Evolutionary conservation across 2,888 invertebrate genomes (phyloP).

Genomic region (Drosophila rellima): DNA sequence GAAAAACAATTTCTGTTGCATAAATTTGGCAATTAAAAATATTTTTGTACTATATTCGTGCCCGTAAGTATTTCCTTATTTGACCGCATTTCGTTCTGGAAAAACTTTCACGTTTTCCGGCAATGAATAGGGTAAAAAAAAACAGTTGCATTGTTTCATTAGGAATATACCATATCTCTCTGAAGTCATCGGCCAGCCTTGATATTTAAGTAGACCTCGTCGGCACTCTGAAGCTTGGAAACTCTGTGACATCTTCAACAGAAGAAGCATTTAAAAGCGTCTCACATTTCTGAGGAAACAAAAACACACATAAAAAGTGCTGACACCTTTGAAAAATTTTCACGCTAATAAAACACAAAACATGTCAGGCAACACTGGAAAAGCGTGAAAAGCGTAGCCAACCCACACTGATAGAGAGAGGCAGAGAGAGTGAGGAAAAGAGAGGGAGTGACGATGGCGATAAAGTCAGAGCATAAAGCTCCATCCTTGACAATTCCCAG

Average conservation of each 20-base stretch:
- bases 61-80: constrained; percentile 9
- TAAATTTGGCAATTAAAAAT: constrained; percentile 72
- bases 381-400: constrained; percentile 58
- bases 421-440: constrained; percentile 2
- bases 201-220: constrained; percentile 1
- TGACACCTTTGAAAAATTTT: constrained; percentile 78
- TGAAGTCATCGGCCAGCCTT: neutral
- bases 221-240: constrained; percentile 8
- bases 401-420: constrained; percentile 10
- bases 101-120: constrained; percentile 30
- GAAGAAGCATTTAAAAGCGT: constrained; percentile 24
- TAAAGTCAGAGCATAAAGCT: constrained; percentile 61
- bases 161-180: neutral
- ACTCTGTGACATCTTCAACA: constrained; percentile 15
- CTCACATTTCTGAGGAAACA: constrained; percentile 38
- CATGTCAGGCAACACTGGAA: constrained; percentile 66
- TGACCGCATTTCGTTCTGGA: constrained; percentile 44
- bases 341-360: constrained; percentile 79
- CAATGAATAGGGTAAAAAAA: constrained; percentile 7
- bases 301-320: constrained; percentile 60
- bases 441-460: constrained; percentile 43
- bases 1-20: constrained; percentile 68
- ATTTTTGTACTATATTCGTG: constrained; percentile 37
- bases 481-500: constrained; percentile 47
- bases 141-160: constrained; percentile 33